These are phyloP conservation scores for Eretmocerus hayati DNA, from an alignment of 2,888 invertebrate species.

Conservation along the genomic window DNA sequence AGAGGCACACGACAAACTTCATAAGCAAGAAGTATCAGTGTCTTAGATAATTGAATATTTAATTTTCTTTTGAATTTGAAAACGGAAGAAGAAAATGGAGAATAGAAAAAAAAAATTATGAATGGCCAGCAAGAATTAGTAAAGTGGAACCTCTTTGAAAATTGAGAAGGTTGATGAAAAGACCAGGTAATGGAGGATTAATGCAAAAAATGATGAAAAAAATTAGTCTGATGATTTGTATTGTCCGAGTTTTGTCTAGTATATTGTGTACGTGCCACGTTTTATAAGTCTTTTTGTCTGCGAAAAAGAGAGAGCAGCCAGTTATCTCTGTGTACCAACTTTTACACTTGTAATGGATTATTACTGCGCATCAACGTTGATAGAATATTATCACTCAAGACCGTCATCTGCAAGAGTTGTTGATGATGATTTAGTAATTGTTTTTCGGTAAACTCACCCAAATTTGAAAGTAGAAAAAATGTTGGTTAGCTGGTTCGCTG, in stretches of 20 bases:
- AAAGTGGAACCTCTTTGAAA: too few relatives aligned
- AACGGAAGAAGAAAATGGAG: constrained; percentile 17
- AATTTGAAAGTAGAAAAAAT: too few relatives aligned
- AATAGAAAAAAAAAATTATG: constrained; percentile 23
- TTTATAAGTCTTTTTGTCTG: constrained; percentile 44
- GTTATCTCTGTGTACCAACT: constrained; percentile 45
- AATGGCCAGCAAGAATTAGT: constrained; percentile 31
- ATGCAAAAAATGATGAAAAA: constrained; percentile 17
- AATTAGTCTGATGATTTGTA: constrained; percentile 44
- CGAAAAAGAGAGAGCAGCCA: constrained; percentile 33
- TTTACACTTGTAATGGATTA: constrained; percentile 38
- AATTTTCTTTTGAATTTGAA: constrained; percentile 35
- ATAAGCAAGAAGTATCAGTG: constrained; percentile 39
- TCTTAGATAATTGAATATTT: constrained; percentile 45
- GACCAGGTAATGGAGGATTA: constrained; percentile 36
- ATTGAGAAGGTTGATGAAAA: constrained; percentile 17
- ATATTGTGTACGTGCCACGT: constrained; percentile 45
- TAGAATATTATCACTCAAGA: constrained; percentile 12
- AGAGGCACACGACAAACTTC: constrained; percentile 34
- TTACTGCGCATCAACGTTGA: constrained; percentile 2
- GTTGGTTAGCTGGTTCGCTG: not conserved
- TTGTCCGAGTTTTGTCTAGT: constrained; percentile 45
- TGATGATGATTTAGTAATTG: too few relatives aligned
- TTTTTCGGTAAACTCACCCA: too few relatives aligned
- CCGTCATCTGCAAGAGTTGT: not conserved